These are phyloP conservation scores for Grus americana DNA, from an alignment of 2,113 vertebrate species.

Conservation along the genomic window DNA sequence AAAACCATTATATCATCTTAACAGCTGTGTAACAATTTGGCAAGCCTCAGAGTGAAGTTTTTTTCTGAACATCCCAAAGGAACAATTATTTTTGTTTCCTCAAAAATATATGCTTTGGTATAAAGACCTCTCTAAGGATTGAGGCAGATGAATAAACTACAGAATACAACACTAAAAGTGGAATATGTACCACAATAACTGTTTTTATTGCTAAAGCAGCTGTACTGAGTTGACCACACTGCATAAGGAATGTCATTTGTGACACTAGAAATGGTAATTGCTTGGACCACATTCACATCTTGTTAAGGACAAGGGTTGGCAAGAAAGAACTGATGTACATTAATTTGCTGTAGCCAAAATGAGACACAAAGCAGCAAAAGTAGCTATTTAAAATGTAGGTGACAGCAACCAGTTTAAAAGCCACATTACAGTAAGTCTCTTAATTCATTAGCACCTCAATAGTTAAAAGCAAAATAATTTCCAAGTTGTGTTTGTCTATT, in stretches of 20 bases:
- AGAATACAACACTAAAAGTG: slow-evolving; percentile 4
- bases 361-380: background rate
- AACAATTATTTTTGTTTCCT: slow-evolving; percentile 66
- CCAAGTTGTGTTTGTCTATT: background rate
- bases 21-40: slow-evolving; percentile 65
- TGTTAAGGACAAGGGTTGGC: background rate
- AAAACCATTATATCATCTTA: slow-evolving; percentile 55
- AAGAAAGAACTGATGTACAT: background rate
- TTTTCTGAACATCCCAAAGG: slow-evolving; percentile 49
- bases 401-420: background rate
- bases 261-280: slow-evolving; percentile 37
- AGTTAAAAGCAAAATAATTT: background rate
- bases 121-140: background rate
- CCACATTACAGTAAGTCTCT: background rate
- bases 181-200: background rate
- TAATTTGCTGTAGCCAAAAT: background rate
- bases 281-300: background rate
- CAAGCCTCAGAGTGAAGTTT: slow-evolving; percentile 17
- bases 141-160: slow-evolving; percentile 31
- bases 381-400: background rate
- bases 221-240: slow-evolving; percentile 1
- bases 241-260: background rate
- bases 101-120: slow-evolving; percentile 44
- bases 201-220: slow-evolving; percentile 32
- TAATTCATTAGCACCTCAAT: background rate